Base-by-base conservation (phyloP, 2,797 vertebrate genomes). In the Galaxias olidus region DNA sequence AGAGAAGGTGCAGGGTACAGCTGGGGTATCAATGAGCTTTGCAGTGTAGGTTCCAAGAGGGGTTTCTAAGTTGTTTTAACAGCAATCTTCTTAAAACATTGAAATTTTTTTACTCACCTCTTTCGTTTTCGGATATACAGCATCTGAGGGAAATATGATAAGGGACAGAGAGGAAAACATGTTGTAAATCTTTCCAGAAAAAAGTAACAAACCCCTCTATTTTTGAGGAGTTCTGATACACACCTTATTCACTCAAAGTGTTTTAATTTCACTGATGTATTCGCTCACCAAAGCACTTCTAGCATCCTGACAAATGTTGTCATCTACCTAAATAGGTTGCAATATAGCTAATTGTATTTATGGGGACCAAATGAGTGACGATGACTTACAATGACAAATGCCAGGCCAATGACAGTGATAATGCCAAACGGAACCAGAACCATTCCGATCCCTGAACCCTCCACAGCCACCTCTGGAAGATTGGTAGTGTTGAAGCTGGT, bases 41-140 rank as follows among this genome's bases (percentile, higher is more conserved):
- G 7, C 46, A 46, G 17, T 47, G 14, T 17, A 18, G n/a, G 42
- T n/a, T 11, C 42, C 9, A 45, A 12, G 17, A 17, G 17, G n/a
- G 52, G 18, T 45, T 30, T 13, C 13, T n/a, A 8, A 44, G 14
- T 19, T 44, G 19, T 64, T 54, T 64, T 8, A 42, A 20, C 15
- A n/a, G 44, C 14, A 44, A 15, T 9, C 20, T 15, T 30, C 59
- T 11, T 17, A 48, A 43, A 52, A 46, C 61, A 40, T 42, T 0
- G 14, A 13, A 9, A 9, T n/a, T 46, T 59, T 68, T 51, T 0
- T 7, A 44, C 91, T 90, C 88, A 98, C 98, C 96, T 93, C 87
- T 97, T 98, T 74, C 93, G 92, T 90, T 98, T 98, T 84, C 96
- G 94, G 88, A 98, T 94, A 74, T 99, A 98, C 77, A 99, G 91